Evolutionary conservation across 1,140 invertebrate species (phyloP), one percentile per base, ranked within the genome.

Genomic region (Ceratosolen solmsi): DNA sequence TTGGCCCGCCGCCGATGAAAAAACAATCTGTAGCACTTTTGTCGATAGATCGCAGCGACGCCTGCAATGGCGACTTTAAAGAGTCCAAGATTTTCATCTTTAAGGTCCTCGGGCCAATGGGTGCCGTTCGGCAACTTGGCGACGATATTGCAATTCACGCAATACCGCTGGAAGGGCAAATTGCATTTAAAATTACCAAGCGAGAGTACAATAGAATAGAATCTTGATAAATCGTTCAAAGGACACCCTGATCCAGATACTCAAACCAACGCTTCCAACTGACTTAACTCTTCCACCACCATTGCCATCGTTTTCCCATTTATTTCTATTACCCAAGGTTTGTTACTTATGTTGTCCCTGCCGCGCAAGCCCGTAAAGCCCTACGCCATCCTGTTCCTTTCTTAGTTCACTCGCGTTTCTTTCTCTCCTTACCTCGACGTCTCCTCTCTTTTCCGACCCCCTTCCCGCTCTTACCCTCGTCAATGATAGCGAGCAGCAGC

Each of bases 211-310:
- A 46, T 20, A 33, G 25, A 30, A 74, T 74, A 56, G 38, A 46
- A 36, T 8, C 58, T 41, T 56, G 41, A 63, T 80, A 80, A 80
- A 80, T 80, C 30, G 73, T 74, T 74, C 56, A 54, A 60, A n/a
- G n/a, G 36, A 38, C 20, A 33, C 9, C 1, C 49, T 13, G 13
- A 75, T 73, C 13, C 30, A 75, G 17, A 65, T 65, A 65, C 60
- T 65, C 30, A 22, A 65, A 20, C 60, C 30, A 11, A 33, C 75
- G 46, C 15, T 36, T 41, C 20, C 25, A 4, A 25, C 36, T 54
- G 0, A 63, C 22, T 22, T 41, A 0, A 58, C 30, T 56, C 46
- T 22, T 11, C 27, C 73, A 27, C 75, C 38, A 17, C 17, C 49
- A 17, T 38, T 33, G 1, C 33, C 51, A 41, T 33, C 56, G 58